Evolutionary conservation across 2,888 invertebrate species (phyloP).

Genomic region (Mycalesis mineus): DNA sequence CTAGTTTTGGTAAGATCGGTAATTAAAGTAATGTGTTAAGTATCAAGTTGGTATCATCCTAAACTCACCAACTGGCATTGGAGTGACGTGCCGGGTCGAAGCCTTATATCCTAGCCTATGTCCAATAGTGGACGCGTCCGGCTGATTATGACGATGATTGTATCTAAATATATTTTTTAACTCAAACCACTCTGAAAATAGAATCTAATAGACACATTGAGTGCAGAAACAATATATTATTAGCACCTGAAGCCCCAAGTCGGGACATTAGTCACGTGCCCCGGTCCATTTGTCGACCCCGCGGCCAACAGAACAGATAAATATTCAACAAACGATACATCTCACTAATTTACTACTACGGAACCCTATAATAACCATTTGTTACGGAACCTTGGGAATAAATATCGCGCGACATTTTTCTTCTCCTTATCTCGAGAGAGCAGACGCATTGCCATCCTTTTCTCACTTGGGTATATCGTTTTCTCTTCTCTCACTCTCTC

Average conservation of each 20-base stretch:
- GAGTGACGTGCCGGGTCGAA: too few species aligned
- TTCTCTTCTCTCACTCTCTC: slow-evolving; percentile 39
- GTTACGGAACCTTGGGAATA: slow-evolving; percentile 62
- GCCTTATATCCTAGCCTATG: too few species aligned
- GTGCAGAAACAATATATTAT: not conserved
- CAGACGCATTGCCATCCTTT: slow-evolving; percentile 52
- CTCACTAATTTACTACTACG: slow-evolving; percentile 74
- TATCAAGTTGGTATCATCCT: too few species aligned
- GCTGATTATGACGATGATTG: too few species aligned
- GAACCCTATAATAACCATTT: slow-evolving; percentile 74
- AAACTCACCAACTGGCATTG: too few species aligned
- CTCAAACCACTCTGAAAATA: not conserved
- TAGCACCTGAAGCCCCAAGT: slow-evolving; percentile 14
- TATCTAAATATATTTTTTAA: too few species aligned
- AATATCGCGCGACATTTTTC: slow-evolving; percentile 76
- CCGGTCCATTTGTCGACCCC: slow-evolving; percentile 28
- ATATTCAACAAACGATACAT: slow-evolving; percentile 70
- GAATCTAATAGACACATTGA: not conserved
- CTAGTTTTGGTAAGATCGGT: too few species aligned
- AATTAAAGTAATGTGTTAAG: too few species aligned
- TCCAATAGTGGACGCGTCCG: too few species aligned
- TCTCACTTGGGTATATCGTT: slow-evolving; percentile 30
- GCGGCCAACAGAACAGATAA: slow-evolving; percentile 54
- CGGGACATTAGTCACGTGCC: slow-evolving; percentile 2
- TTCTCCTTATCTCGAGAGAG: slow-evolving; percentile 67